phyloP scores from a whole-genome alignment of 2,888 invertebrate genomes.

The Lycocerus yunnanus region DNA sequence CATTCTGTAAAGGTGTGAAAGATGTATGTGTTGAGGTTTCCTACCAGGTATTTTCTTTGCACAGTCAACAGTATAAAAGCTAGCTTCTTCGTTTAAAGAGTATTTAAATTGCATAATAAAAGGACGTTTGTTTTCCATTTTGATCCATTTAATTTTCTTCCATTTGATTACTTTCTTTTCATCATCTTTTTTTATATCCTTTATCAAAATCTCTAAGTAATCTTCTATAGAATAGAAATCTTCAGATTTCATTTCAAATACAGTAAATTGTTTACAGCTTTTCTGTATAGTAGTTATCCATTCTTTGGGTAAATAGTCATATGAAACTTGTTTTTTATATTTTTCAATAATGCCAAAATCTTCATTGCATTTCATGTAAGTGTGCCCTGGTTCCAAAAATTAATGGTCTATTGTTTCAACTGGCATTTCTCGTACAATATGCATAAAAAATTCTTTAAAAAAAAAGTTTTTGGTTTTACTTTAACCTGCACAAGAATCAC shows the following conservation, averaged over 20 bases:
- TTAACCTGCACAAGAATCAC: not conserved
- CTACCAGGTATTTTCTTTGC: not conserved
- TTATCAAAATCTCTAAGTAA: not conserved
- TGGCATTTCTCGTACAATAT: not conserved
- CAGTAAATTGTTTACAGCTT: not conserved
- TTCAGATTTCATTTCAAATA: not conserved
- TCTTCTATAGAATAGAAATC: conserved; percentile 1
- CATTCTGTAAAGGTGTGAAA: not conserved
- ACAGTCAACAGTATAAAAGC: not conserved
- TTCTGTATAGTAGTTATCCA: not conserved
- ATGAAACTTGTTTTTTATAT: not conserved
- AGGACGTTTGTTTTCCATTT: not conserved
- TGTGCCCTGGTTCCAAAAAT: conserved; percentile 5
- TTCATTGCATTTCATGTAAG: conserved; percentile 7
- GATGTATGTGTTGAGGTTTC: not conserved
- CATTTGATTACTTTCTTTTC: too few relatives aligned
- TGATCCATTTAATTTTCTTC: not conserved
- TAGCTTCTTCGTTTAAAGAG: not conserved
- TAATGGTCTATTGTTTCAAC: conserved; percentile 1
- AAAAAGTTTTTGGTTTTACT: conserved; percentile 3
- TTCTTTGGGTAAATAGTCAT: not conserved
- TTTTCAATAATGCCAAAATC: conserved; percentile 4
- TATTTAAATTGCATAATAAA: not conserved
- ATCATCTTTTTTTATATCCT: not conserved
- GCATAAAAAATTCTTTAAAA: conserved; percentile 2